A percentile compares a stretch with the other conserved stretches of the same genome.
Evolutionary conservation across 2,888 invertebrate genomes (phyloP).

Genomic region (Dione vanillae): DNA sequence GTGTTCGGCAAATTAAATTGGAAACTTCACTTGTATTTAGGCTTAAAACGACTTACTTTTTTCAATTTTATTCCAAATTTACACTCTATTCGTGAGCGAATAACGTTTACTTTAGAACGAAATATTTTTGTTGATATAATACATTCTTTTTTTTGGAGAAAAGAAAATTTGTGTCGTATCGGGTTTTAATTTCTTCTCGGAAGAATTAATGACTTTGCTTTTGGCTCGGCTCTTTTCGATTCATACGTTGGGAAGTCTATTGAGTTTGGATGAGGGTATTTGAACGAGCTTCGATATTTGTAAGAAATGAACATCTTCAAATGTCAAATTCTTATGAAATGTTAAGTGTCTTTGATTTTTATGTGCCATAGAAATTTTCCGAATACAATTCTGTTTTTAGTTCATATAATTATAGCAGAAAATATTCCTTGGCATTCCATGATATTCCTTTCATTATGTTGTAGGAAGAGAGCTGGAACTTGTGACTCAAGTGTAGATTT

Average conservation of each 20-base stretch:
- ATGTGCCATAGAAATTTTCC: neutral
- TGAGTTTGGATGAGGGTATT: constrained; percentile 57
- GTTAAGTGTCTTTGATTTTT: constrained; percentile 10
- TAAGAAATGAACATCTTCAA: constrained; percentile 22
- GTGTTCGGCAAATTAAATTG: constrained; percentile 81
- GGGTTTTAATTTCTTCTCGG: constrained; percentile 81
- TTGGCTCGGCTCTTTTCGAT: constrained; percentile 61
- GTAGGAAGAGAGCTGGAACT: no score
- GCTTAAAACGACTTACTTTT: constrained; percentile 49
- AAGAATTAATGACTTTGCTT: constrained; percentile 80
- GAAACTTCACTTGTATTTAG: constrained; percentile 63
- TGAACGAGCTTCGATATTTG: constrained; percentile 39
- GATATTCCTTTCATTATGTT: no score
- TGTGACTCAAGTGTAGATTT: no score
- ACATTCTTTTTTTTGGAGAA: constrained; percentile 53
- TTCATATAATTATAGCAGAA: neutral
- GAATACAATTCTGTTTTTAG: neutral
- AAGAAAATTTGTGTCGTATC: constrained; percentile 81
- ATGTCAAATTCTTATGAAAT: constrained; percentile 18
- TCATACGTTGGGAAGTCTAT: constrained; percentile 69
- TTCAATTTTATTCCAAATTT: constrained; percentile 33
- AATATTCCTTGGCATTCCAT: no score
- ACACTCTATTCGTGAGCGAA: neutral
- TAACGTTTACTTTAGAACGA: constrained; percentile 49
- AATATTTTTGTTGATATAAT: constrained; percentile 2